Conservation (phyloP, 1,140 invertebrate genomes). For the Apis laboriosa region DNA sequence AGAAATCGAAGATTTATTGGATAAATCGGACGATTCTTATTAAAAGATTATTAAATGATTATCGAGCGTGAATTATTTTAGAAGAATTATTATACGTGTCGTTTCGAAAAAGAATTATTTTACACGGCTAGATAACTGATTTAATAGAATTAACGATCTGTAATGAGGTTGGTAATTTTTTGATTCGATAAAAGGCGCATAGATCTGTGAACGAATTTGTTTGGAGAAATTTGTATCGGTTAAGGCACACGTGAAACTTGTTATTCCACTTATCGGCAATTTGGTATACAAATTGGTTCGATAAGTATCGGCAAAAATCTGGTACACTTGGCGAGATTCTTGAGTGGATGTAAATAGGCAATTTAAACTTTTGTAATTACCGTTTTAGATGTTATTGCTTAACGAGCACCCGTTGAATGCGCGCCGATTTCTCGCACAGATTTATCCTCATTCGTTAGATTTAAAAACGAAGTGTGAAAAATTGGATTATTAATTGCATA, state of each 20-base stretch:
- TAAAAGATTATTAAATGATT: background rate
- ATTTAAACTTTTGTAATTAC: slow-evolving; percentile 2
- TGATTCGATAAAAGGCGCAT: no score
- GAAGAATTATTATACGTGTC: no score
- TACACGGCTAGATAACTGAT: no score
- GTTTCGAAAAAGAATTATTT: no score
- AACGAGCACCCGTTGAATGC: background rate
- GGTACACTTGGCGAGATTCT: background rate
- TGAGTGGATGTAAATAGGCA: background rate
- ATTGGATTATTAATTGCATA: background rate
- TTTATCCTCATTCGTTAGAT: background rate
- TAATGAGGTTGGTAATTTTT: background rate
- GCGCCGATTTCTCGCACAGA: no score
- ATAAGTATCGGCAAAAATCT: slow-evolving; percentile 19
- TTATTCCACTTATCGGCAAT: slow-evolving; percentile 10
- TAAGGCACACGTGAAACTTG: background rate
- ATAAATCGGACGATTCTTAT: no score
- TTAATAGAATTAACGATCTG: background rate
- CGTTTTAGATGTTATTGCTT: background rate
- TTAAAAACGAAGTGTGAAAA: background rate
- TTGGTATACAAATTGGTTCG: slow-evolving; percentile 16
- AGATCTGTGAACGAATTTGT: background rate
- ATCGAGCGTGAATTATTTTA: background rate
- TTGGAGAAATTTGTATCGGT: background rate
- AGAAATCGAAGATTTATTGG: no score